phyloP scores from a whole-genome alignment of 2,888 invertebrate genomes.

The Nemapogon koenigi region DNA sequence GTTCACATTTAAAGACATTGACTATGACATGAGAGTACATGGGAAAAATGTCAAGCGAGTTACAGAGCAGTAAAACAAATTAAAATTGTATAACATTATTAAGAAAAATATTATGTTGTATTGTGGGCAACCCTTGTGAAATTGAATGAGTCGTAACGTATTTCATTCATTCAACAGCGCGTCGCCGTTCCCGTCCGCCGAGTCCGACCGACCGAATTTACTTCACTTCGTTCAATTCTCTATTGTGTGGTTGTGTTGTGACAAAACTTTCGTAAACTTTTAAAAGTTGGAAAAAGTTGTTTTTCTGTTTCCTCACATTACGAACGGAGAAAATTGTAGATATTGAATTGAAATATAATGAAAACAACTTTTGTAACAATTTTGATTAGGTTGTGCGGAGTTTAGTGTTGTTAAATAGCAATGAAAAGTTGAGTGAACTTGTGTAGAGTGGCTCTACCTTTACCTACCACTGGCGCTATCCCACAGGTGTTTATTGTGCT shows the following conservation, averaged over 20 bases:
- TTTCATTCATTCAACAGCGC: constrained; percentile 8
- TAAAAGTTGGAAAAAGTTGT: constrained; percentile 32
- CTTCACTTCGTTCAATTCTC: constrained; percentile 22
- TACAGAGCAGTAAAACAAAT: too few relatives aligned
- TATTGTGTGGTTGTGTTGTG: constrained; percentile 27
- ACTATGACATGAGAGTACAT: too few relatives aligned
- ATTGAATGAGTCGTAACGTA: too few relatives aligned
- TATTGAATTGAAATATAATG: neutral
- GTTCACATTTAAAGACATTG: too few relatives aligned
- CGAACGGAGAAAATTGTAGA: neutral
- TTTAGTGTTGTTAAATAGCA: constrained; percentile 20
- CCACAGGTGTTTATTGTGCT: constrained; percentile 47
- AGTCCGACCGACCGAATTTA: neutral
- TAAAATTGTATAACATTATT: too few relatives aligned
- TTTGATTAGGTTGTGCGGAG: constrained; percentile 3
- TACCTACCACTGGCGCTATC: constrained; percentile 22
- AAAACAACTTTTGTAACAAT: constrained; percentile 7
- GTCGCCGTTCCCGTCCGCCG: constrained; percentile 1
- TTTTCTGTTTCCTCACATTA: neutral
- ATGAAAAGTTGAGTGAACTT: constrained; percentile 57
- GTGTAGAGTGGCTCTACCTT: constrained; percentile 25
- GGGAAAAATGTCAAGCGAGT: too few relatives aligned
- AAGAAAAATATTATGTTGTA: too few relatives aligned
- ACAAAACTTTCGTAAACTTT: constrained; percentile 43
- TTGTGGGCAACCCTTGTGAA: too few relatives aligned